Evolutionary conservation across 2,113 vertebrate genomes (phyloP), one percentile per base, ranked within the genome.

Genomic region (Pagrus major): DNA sequence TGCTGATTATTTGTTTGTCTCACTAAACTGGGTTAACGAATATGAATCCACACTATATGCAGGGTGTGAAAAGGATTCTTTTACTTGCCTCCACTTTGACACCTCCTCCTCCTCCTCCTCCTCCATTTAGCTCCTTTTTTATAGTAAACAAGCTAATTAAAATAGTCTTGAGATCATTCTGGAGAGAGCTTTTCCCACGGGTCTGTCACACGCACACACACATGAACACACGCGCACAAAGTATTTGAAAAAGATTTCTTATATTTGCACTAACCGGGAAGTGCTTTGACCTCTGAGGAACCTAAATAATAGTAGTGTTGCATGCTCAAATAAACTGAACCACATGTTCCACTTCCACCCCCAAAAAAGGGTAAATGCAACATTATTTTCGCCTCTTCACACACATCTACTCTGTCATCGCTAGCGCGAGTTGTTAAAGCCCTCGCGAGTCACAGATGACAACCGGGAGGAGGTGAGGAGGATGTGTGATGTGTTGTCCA

Each of bases 401-500:
- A 76, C 55, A 77, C 18, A 29, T 35, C 47, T 15, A 8, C 25
- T 23, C 54, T 52, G 56, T 84, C 75, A 79, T 82, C 59, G 29
- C 29, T 23, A 47, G 25, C 15, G 11, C 4, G 3, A 25, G 42
- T 60, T 2, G 15, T 54, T 71, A 80, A 71, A 71, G 25, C 33
- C 18, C 37, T 14, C 27, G 42, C 0, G 25, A 64, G 78, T 78
- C 27, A 55, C 68, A 72, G 68, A 80, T 58, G 71, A 84, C 64
- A 80, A 55, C 31, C 15, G 4, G 44, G 75, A 83, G 71, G 84
- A 65, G 56, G 59, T 42, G 47, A 29, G 52, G 56, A 67, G 37
- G 29, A 68, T 46, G 47, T 41, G 42, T 71, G 89, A 91, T 92
- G 66, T 71, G 37, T 85, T 80, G 35, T 69, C 83, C 92, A 91